Evolutionary conservation across 2,113 vertebrate genomes (phyloP).

Genomic region (Ginglymostoma cirratum): DNA sequence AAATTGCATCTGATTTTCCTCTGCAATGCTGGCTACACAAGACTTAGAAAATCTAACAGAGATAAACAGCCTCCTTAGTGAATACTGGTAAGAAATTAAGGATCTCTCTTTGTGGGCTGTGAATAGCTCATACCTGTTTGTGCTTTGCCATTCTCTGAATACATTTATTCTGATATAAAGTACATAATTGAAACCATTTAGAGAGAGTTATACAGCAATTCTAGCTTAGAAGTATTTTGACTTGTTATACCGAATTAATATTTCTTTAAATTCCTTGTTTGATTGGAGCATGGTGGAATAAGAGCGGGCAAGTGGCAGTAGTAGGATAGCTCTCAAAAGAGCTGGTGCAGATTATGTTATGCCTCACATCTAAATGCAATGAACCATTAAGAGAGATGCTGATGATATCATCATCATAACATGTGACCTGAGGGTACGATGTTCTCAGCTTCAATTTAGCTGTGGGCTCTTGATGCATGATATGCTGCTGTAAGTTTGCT

Average conservation of each 20-base stretch:
- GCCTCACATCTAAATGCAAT: too few relatives aligned
- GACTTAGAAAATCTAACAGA: neutral
- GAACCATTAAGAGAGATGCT: too few relatives aligned
- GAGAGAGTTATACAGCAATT: neutral
- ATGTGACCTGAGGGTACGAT: too few relatives aligned
- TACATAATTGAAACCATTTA: neutral
- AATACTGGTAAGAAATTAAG: constrained; percentile 25
- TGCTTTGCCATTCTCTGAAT: neutral
- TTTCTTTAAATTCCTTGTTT: neutral
- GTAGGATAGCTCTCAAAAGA: neutral
- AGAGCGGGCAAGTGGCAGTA: neutral
- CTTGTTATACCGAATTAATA: neutral
- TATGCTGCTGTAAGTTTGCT: too few relatives aligned
- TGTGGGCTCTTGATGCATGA: too few relatives aligned
- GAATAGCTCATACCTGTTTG: neutral
- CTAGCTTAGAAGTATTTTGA: neutral
- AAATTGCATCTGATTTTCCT: neutral
- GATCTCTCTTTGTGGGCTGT: neutral
- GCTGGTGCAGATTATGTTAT: neutral
- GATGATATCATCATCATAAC: too few relatives aligned
- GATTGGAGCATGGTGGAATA: neutral
- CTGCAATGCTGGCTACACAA: neutral
- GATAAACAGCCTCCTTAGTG: neutral
- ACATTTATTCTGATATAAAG: constrained; percentile 9
- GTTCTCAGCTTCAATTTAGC: too few relatives aligned